Evolutionary conservation across 2,113 vertebrate species (phyloP).

Genomic region (Mustela lutreola): DNA sequence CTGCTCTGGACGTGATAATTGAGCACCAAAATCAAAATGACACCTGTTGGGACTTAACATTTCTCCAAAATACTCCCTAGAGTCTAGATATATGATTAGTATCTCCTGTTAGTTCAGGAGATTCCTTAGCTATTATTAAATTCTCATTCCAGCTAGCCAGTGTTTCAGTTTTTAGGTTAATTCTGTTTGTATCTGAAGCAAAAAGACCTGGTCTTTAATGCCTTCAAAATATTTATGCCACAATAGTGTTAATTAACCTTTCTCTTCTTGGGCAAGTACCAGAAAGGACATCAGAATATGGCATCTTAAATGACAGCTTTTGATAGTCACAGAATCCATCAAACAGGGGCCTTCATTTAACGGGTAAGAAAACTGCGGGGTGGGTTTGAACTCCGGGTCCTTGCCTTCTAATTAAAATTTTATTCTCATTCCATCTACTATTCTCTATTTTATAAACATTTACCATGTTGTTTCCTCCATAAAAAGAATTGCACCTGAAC

Average conservation of each 20-base stretch:
- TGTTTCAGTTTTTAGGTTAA: background rate
- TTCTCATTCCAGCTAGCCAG: background rate
- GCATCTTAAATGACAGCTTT: background rate
- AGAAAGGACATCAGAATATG: background rate
- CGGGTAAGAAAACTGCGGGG: background rate
- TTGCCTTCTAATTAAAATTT: background rate
- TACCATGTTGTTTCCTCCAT: background rate
- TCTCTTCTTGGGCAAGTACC: background rate
- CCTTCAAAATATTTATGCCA: slow-evolving; percentile 34
- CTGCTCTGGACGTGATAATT: background rate
- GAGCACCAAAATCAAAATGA: slow-evolving; percentile 62
- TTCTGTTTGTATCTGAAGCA: slow-evolving; percentile 30
- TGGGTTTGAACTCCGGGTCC: background rate
- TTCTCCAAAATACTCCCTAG: background rate
- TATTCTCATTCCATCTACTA: background rate
- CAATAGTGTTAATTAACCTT: background rate
- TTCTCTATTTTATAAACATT: background rate
- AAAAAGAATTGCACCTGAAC: background rate
- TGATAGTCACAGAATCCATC: background rate
- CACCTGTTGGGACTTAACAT: background rate
- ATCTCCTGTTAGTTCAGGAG: background rate
- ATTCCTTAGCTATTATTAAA: slow-evolving; percentile 12
- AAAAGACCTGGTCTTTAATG: background rate
- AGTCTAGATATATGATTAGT: too few species aligned
- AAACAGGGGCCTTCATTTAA: background rate